phyloP scores from a whole-genome alignment of 2,888 invertebrate species.

The Blera fallax region DNA sequence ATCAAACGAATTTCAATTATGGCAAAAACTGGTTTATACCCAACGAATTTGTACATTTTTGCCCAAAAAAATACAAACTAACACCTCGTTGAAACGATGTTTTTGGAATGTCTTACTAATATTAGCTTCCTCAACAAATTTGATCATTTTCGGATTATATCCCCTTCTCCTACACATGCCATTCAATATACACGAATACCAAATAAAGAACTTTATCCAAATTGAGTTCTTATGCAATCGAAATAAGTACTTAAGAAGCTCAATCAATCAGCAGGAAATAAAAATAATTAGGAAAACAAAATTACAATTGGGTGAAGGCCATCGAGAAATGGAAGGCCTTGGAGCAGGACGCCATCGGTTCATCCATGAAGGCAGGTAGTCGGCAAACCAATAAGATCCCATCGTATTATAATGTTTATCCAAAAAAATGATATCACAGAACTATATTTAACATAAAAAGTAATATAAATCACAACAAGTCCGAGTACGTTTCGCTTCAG shows the following conservation, averaged over 20 bases:
- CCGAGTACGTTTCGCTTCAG: background rate
- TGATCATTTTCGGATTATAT: constrained; percentile 21
- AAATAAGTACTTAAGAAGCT: background rate
- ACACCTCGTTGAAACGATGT: background rate
- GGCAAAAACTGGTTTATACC: constrained; percentile 29
- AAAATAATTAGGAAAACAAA: background rate
- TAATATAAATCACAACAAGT: constrained; percentile 10
- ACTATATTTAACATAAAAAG: constrained; percentile 29
- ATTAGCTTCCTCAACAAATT: constrained; percentile 18
- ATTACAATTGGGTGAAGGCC: constrained; percentile 56
- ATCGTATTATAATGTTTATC: constrained; percentile 11
- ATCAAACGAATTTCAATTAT: background rate
- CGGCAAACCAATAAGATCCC: constrained; percentile 76
- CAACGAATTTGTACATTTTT: background rate
- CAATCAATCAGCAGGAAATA: constrained; percentile 14
- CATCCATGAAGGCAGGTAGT: constrained; percentile 78
- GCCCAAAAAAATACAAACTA: background rate
- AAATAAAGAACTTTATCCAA: background rate
- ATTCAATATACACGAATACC: background rate
- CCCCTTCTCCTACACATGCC: constrained; percentile 33
- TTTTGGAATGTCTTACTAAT: background rate
- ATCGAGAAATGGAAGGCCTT: constrained; percentile 40
- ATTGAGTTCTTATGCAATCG: constrained; percentile 32
- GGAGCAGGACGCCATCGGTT: constrained; percentile 78
- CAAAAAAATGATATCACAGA: constrained; percentile 41